Evolutionary conservation across 2,888 invertebrate genomes (phyloP).

Genomic region (Poecilobothrus nobilitatus): DNA sequence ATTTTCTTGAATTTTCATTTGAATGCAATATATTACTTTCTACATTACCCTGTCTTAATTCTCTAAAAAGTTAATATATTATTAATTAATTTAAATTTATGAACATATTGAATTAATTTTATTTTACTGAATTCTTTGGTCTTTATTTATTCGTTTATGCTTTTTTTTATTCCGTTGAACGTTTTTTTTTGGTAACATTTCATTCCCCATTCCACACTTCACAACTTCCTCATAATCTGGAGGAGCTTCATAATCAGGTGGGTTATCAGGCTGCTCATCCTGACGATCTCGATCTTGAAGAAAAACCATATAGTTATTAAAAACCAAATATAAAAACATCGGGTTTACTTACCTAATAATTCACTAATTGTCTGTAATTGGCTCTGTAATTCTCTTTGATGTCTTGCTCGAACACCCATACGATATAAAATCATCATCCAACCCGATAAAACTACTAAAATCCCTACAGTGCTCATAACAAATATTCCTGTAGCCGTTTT

Average conservation of each 20-base stretch:
- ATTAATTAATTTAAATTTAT: no score
- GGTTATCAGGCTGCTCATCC: conserved; percentile 46
- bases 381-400: conserved; percentile 56
- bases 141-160: conserved; percentile 28
- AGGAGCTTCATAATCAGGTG: conserved; percentile 62
- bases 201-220: conserved; percentile 47
- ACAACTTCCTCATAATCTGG: conserved; percentile 64
- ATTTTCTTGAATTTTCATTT: no score
- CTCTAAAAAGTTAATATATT: no score
- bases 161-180: background rate
- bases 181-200: conserved; percentile 26
- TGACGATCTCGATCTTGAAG: conserved; percentile 42
- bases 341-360: conserved; percentile 49
- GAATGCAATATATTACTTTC: no score
- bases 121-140: conserved; percentile 16
- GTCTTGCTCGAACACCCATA: conserved; percentile 53
- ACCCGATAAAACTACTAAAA: conserved; percentile 54
- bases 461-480: conserved; percentile 54
- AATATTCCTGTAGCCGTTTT: conserved; percentile 58
- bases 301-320: conserved; percentile 38
- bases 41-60: no score
- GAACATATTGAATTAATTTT: conserved; percentile 13
- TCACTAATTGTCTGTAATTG: conserved; percentile 61
- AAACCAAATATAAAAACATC: conserved; percentile 17
- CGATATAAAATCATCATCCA: conserved; percentile 55